A percentile compares a stretch with the other conserved stretches of the same genome.
Conservation (phyloP, 2,797 vertebrate species). For the Mormyrus hasselquistii region DNA sequence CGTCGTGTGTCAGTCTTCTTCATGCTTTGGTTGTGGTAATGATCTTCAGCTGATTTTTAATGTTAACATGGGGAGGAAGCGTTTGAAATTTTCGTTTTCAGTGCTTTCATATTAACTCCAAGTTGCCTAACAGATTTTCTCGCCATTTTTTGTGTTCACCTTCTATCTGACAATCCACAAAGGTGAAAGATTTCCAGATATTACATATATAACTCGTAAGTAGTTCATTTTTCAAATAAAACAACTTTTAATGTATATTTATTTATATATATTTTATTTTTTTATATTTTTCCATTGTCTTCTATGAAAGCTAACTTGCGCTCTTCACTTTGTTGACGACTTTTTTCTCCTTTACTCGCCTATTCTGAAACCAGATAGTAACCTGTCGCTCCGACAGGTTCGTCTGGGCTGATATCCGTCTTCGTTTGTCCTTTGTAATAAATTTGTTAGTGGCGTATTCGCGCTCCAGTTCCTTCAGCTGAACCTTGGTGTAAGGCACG, state of each 20-base stretch:
- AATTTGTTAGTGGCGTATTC: constrained; percentile 99
- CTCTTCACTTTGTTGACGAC: constrained; percentile 96
- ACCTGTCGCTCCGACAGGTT: constrained; percentile 98
- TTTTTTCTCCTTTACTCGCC: constrained; percentile 98
- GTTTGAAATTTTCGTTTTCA: background rate
- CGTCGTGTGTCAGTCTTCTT: background rate
- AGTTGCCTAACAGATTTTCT: background rate
- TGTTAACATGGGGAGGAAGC: background rate
- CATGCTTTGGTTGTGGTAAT: background rate
- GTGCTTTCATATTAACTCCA: background rate
- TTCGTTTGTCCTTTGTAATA: constrained; percentile 98
- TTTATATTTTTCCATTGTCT: constrained; percentile 30
- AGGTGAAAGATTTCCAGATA: background rate
- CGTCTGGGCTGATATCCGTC: constrained; percentile 91
- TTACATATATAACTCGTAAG: constrained; percentile 12
- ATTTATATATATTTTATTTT: background rate
- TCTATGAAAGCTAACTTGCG: constrained; percentile 73
- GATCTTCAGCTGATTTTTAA: background rate
- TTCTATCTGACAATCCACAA: background rate
- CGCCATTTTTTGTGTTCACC: background rate
- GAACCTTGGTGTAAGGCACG: constrained; percentile 96
- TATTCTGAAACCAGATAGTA: constrained; percentile 99
- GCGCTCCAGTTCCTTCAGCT: constrained; percentile 96
- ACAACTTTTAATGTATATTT: background rate
- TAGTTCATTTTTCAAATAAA: constrained; percentile 16